A percentile compares a stretch with the other conserved stretches of the same genome.
These are phyloP conservation scores for Calyptommatus sinebrachiatus DNA, from an alignment of 2,113 vertebrate species.

Conservation along the genomic window DNA sequence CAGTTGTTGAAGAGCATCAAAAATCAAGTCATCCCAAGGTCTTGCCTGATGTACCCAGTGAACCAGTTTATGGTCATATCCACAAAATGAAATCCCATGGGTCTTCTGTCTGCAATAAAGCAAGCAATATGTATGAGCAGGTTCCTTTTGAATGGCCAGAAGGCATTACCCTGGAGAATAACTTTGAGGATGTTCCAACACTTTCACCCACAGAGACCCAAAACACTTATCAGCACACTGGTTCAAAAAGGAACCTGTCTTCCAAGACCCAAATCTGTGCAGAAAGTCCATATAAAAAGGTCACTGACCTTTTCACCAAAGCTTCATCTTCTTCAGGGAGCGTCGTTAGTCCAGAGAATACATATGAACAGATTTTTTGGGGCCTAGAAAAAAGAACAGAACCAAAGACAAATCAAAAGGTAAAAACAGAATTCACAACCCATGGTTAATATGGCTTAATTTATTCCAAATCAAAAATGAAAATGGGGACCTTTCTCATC, in stretches of 20 bases:
- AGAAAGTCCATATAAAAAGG: conserved; percentile 45
- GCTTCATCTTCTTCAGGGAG: not conserved
- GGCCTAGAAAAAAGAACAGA: conserved; percentile 33
- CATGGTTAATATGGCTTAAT: not conserved
- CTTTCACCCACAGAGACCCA: not conserved
- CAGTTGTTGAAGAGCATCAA: not conserved
- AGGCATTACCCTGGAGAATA: not conserved
- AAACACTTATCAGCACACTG: not conserved
- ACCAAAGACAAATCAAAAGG: conserved; percentile 48
- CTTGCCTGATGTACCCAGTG: not conserved
- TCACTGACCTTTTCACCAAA: not conserved
- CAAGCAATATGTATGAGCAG: conserved; percentile 56
- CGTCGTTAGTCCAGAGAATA: not conserved
- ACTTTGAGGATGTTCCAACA: not conserved
- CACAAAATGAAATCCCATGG: not conserved
- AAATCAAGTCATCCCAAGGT: conserved; percentile 6
- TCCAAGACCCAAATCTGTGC: not conserved
- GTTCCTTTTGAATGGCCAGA: conserved; percentile 42
- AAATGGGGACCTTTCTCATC: not conserved
- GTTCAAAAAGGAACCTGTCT: not conserved
- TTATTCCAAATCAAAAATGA: not conserved
- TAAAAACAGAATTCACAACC: conserved; percentile 11
- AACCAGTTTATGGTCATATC: not conserved
- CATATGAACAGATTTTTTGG: conserved; percentile 38
- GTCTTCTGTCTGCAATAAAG: rapidly evolving